Base-by-base conservation (phyloP, 2,888 invertebrate genomes). In the Pheosia gnoma region DNA sequence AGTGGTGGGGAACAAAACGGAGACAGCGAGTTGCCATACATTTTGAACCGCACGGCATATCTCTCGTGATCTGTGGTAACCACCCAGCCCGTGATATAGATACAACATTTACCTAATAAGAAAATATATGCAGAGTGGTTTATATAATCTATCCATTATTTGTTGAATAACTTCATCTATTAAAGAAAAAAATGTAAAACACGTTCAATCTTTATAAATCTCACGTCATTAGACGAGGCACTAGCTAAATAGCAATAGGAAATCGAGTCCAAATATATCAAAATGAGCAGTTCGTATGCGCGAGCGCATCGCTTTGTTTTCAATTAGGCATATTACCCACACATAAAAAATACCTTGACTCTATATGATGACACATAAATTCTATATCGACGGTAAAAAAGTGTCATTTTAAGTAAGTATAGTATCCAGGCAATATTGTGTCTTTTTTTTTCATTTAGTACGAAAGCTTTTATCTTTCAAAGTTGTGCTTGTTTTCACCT, bases 241-340 rank as follows among this genome's bases (percentile, higher is more conserved):
- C 57, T 58, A 72, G 69, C 67, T 67, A 25, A 25, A 25, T 25
- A 70, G 67, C 67, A 71, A 71, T 70, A 66, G 70, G 70, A 69
- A 75, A 79, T 77, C 72, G 68, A 80, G 73, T 76, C 78, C 72
- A 81, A 81, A 71, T 79, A 61, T 59, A 68, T 69, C 64, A 68
- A 57, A 88, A 89, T 87, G 74, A 79, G 80, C 73, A 67, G 74
- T 89, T 83, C 73, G 76, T 85, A 89, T 88, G 87, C 88, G 81
- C 67, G 37, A 67, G 74, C 81, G 82, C 79, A 77, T 69, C 74
- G 74, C 81, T 75, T 77, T 75, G 80, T 77, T 77, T 74, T 74
- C 72, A 74, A 79, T 74, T 71, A 25, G 25, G 25, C 25, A 74
- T 68, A 67, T 73, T 68, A 60, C 68, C 71, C 80, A 80, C 80